Evolutionary conservation across 2,797 vertebrate genomes (phyloP), one percentile per base, ranked within the genome.

Genomic region (Cetoscarus ocellatus): DNA sequence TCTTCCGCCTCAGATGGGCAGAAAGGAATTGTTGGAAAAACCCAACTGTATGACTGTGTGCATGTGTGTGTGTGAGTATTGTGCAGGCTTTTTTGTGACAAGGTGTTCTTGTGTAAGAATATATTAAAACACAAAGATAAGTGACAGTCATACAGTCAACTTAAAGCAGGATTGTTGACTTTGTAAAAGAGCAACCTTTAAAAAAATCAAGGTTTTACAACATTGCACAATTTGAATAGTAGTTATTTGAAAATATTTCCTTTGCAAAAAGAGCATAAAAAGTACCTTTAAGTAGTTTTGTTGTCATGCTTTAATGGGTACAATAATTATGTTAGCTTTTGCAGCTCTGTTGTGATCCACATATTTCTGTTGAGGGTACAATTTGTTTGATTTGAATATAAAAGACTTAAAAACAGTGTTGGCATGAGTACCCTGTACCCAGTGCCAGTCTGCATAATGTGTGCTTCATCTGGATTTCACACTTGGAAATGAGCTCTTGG

Each of bases 1-100:
- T 93, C 92, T 93, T 94, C 92, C 91, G 92, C 91, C 85, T 90
- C 88, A 87, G 86, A 92, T 93, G 86, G 80, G 78, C 91, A 73
- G 63, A 73, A 57, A 73, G 18, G 27, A 66, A 59, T 53, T 57
- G 15, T 48, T 35, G 38, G n/a, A 61, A 56, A 61, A 58, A 65
- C 52, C 72, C 59, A 75, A 5, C 63, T 53, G 15, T 56, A 45
- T 66, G 45, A 66, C 27, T 68, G 67, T 72, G 56, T n/a, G 58
- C 42, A 44, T 70, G 7, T 45, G 44, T 45, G 43, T 50, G 14
- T 53, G 8, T 36, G 13, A 36, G 43, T 48, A 12, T 34, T 54
- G 9, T 40, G 18, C 61, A 47, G 70, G 10, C 39, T 14, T 44
- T 38, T 73, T 10, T 62, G 6, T 56, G 50, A 39, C 40, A 17